Conservation (phyloP, 2,113 vertebrate species). For the Erpornis zantholeuca region DNA sequence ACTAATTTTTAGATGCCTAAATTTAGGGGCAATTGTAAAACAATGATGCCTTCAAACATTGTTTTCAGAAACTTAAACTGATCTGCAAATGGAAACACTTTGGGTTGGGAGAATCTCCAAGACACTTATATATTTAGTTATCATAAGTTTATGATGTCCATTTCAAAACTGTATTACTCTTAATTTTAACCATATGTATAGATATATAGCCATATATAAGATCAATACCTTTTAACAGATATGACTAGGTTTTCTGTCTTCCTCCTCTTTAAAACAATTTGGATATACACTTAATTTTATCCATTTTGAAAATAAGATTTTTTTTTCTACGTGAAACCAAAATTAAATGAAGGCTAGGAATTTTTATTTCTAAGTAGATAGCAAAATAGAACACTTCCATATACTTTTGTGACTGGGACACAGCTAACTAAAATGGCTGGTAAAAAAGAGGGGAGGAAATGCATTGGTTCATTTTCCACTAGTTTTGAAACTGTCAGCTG, state of each 20-base stretch:
- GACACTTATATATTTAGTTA: neutral
- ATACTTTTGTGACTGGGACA: neutral
- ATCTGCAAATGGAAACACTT: neutral
- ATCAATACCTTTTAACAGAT: neutral
- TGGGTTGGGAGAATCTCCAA: neutral
- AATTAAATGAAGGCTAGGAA: neutral
- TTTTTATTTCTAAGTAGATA: neutral
- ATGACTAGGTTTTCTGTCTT: neutral
- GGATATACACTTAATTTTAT: neutral
- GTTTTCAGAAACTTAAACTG: neutral
- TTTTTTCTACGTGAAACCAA: neutral
- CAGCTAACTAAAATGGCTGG: neutral
- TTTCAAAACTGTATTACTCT: neutral
- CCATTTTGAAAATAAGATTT: neutral
- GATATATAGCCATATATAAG: neutral
- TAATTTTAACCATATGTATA: neutral
- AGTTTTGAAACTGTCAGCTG: conserved; percentile 1
- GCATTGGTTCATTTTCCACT: neutral
- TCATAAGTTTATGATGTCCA: neutral
- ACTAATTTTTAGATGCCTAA: neutral
- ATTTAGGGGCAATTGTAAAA: neutral
- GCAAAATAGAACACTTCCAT: neutral
- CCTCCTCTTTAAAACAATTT: neutral
- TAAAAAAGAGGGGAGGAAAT: neutral
- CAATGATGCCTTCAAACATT: neutral